Conservation (phyloP, 1,140 invertebrate genomes). For the Ooceraea biroi region DNA sequence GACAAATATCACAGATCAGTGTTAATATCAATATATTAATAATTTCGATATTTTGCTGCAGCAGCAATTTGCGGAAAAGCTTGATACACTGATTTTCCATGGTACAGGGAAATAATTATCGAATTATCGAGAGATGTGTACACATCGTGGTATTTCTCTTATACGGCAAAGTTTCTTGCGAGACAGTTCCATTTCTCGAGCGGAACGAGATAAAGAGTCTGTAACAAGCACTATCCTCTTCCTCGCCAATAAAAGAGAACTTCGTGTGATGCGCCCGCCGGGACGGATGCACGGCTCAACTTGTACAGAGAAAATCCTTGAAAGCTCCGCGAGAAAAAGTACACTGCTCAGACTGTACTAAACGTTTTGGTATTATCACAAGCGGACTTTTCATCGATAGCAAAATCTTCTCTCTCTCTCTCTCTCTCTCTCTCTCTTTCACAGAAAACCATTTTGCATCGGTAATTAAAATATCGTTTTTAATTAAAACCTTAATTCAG, state of each 20-base stretch:
- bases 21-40: not conserved
- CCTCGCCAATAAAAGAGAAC: constrained; percentile 66
- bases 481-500: too few species aligned
- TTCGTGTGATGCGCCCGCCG: constrained; percentile 35
- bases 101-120: constrained; percentile 49
- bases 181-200: constrained; percentile 68
- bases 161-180: constrained; percentile 58
- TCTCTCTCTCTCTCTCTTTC: not conserved
- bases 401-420: not conserved
- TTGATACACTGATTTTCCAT: not conserved
- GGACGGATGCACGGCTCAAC: constrained; percentile 33
- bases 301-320: constrained; percentile 33
- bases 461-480: too few species aligned
- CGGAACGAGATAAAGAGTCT: constrained; percentile 72
- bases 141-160: constrained; percentile 40
- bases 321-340: not conserved
- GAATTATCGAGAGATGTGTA: constrained; percentile 26
- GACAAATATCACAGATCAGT: not conserved
- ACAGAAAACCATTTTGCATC: too few species aligned
- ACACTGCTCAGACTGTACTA: not conserved
- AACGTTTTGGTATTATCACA: not conserved
- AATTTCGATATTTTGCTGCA: too few species aligned
- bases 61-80: not conserved
- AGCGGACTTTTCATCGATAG: not conserved
- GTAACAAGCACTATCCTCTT: constrained; percentile 74